These are phyloP conservation scores for Dryobota labecula DNA, from an alignment of 2,888 invertebrate genomes.

Conservation along the genomic window DNA sequence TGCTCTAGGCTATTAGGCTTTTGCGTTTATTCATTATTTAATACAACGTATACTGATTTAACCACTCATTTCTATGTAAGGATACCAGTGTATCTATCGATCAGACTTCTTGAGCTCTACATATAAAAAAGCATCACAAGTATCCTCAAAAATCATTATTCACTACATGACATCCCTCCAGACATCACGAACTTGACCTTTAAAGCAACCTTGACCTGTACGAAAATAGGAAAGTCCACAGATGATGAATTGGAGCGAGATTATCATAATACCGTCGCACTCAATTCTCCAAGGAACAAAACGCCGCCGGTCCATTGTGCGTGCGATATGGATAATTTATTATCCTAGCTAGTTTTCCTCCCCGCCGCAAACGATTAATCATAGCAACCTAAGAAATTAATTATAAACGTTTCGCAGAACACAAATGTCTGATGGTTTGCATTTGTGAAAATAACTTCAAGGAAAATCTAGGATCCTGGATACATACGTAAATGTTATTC, in stretches of 20 bases:
- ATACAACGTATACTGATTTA: no score
- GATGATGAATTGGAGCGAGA: conserved; percentile 71
- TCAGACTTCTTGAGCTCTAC: conserved; percentile 17
- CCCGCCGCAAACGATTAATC: conserved; percentile 65
- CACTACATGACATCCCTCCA: conserved; percentile 30
- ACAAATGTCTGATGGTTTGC: conserved; percentile 47
- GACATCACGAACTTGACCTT: conserved; percentile 58
- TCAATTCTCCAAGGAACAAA: conserved; percentile 69
- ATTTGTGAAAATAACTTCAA: conserved; percentile 20
- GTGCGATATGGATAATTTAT: conserved; percentile 68
- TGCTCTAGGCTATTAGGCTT: no score
- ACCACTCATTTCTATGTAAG: no score
- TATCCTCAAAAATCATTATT: conserved; percentile 40
- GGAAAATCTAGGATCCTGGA: conserved; percentile 21
- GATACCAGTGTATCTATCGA: background rate
- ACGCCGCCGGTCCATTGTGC: conserved; percentile 66
- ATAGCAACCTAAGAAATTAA: conserved; percentile 68
- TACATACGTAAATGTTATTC: conserved; percentile 15
- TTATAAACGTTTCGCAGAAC: conserved; percentile 58
- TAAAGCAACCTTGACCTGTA: conserved; percentile 39
- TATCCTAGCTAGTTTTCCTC: conserved; percentile 56
- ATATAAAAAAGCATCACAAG: conserved; percentile 25
- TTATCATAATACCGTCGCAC: conserved; percentile 66
- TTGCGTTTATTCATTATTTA: no score
- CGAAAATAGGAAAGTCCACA: conserved; percentile 60